These are phyloP conservation scores for Stenoptilia bipunctidactyla DNA, from an alignment of 2,888 invertebrate species.

Conservation along the genomic window DNA sequence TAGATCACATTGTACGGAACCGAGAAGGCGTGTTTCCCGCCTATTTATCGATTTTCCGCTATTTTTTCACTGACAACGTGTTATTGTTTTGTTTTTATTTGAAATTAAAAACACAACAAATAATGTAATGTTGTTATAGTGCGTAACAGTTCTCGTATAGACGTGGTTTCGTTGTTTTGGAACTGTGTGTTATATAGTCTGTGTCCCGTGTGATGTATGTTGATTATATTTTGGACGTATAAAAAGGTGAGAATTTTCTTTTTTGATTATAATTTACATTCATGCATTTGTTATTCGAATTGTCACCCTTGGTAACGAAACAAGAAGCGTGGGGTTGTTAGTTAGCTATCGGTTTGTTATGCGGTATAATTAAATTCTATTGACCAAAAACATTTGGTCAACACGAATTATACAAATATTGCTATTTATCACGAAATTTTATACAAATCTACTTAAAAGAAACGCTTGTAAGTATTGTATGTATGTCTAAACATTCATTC, in stretches of 20 bases:
- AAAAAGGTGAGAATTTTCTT: conserved; percentile 3
- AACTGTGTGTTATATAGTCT: not conserved
- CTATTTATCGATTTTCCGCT: conserved; percentile 34
- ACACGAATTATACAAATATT: too few species aligned
- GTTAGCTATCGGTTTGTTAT: not conserved
- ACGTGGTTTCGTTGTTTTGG: conserved; percentile 26
- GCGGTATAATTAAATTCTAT: too few species aligned
- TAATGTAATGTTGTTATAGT: conserved; percentile 23
- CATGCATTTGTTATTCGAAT: not conserved
- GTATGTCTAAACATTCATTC: too few species aligned
- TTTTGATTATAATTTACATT: not conserved
- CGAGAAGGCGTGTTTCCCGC: conserved; percentile 28
- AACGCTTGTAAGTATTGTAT: too few species aligned
- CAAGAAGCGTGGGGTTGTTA: not conserved
- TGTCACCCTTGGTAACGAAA: not conserved
- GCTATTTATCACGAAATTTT: too few species aligned
- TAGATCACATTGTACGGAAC: conserved; percentile 30
- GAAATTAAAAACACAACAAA: conserved; percentile 35
- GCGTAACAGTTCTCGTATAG: conserved; percentile 25
- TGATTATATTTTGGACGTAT: conserved; percentile 7
- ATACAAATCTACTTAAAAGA: too few species aligned
- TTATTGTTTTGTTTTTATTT: conserved; percentile 45
- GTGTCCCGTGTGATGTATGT: conserved; percentile 2
- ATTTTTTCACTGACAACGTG: conserved; percentile 22
- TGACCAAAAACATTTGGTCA: too few species aligned